These are phyloP conservation scores for Caenorhabditis auriculariae DNA, from an alignment of 2,888 invertebrate genomes.

Conservation along the genomic window DNA sequence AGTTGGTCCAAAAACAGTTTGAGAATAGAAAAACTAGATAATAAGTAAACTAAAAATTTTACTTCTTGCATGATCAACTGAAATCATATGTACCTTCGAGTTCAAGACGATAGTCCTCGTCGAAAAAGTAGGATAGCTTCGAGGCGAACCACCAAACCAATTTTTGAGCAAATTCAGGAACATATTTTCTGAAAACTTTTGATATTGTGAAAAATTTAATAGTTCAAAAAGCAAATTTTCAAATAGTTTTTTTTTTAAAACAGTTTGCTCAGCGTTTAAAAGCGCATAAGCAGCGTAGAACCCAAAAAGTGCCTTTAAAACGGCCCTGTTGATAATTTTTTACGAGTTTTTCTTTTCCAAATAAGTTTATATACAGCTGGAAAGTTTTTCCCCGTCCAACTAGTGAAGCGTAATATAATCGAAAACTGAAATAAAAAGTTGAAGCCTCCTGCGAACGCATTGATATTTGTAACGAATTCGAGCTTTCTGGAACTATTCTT, in stretches of 20 bases:
- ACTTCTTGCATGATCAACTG: background rate
- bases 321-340: no score
- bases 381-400: no score
- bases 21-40: background rate
- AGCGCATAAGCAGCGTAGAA: no score
- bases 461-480: no score
- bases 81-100: conserved; percentile 31
- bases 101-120: conserved; percentile 38
- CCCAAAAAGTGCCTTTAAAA: no score
- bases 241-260: background rate
- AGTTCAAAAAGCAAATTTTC: background rate
- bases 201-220: background rate
- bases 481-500: no score
- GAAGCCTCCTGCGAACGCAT: no score
- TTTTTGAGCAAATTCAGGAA: conserved; percentile 40
- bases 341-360: no score
- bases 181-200: conserved; percentile 32
- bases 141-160: conserved; percentile 47
- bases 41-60: background rate
- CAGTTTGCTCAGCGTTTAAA: no score
- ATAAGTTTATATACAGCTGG: no score
- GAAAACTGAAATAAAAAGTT: no score
- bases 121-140: conserved; percentile 37
- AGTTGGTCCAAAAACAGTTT: background rate
- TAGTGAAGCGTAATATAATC: no score